These are phyloP conservation scores for Coregonus clupeaformis DNA, from an alignment of 2,113 vertebrate species.

Conservation along the genomic window DNA sequence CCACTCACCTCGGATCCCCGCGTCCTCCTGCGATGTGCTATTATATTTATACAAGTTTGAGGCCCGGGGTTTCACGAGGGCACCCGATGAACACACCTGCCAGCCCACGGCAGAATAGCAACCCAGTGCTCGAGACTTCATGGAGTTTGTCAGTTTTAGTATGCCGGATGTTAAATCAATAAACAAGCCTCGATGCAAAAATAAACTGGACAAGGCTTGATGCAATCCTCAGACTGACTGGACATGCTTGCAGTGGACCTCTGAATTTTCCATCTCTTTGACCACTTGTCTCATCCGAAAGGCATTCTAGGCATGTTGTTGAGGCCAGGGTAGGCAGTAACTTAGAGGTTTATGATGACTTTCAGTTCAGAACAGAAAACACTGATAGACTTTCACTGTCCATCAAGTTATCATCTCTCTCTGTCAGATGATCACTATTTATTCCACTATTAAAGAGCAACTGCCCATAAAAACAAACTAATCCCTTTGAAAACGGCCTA, in stretches of 20 bases:
- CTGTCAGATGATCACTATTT: too few species aligned
- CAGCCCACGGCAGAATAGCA: slow-evolving; percentile 40
- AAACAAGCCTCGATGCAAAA: slow-evolving; percentile 50
- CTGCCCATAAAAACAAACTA: too few species aligned
- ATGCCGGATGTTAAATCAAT: slow-evolving; percentile 64
- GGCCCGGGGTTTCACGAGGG: slow-evolving; percentile 42
- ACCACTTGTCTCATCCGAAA: slow-evolving; percentile 48
- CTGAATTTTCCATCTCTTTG: slow-evolving; percentile 11
- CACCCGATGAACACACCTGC: slow-evolving; percentile 77
- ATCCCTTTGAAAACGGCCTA: too few species aligned
- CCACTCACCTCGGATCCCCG: too few species aligned
- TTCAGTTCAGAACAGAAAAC: too few species aligned
- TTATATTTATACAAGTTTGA: slow-evolving; percentile 67
- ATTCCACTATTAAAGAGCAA: too few species aligned
- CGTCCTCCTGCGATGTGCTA: slow-evolving; percentile 52
- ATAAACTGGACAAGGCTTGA: slow-evolving; percentile 25
- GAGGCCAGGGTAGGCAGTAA: not conserved
- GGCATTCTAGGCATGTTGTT: slow-evolving; percentile 42
- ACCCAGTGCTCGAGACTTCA: slow-evolving; percentile 15
- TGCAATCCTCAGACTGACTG: slow-evolving; percentile 36
- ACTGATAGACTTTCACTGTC: too few species aligned
- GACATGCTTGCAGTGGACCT: slow-evolving; percentile 33
- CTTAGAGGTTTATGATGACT: too few species aligned
- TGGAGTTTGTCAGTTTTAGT: slow-evolving; percentile 55
- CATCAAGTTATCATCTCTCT: too few species aligned